Evolutionary conservation across 2,888 invertebrate species (phyloP).

Genomic region (Ornithoptera alexandrae): DNA sequence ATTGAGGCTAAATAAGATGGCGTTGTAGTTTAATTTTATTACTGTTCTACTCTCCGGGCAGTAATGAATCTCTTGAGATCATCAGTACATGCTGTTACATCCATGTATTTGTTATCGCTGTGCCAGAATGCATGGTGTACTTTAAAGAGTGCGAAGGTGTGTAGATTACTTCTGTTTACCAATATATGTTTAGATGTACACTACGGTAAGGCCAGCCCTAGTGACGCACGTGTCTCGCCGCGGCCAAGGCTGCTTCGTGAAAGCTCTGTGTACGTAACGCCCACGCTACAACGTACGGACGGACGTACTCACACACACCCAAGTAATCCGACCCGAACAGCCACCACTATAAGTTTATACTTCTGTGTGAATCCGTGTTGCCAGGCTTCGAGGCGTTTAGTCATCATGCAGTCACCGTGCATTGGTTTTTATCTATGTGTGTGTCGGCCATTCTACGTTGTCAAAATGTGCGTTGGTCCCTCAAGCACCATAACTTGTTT

Average conservation of each 20-base stretch:
- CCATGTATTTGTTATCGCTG: no score
- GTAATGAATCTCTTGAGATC: no score
- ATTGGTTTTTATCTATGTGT: conserved; percentile 39
- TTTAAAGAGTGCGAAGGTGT: no score
- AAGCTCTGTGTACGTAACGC: conserved; percentile 69
- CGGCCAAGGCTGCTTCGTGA: conserved; percentile 78
- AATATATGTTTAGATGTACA: conserved; percentile 28
- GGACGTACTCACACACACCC: conserved; percentile 36
- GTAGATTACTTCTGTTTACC: conserved; percentile 1
- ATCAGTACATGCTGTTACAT: no score
- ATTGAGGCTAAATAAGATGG: no score
- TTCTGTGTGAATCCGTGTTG: conserved; percentile 32
- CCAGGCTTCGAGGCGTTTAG: conserved; percentile 42
- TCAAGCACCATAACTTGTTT: conserved; percentile 66
- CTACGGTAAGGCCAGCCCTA: conserved; percentile 57
- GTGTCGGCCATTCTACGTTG: conserved; percentile 41
- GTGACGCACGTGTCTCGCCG: conserved; percentile 74
- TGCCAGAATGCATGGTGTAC: no score
- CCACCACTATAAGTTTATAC: conserved; percentile 29
- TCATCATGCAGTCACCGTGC: conserved; percentile 37
- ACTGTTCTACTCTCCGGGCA: no score
- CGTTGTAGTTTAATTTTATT: no score
- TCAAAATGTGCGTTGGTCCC: conserved; percentile 45
- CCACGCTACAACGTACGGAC: conserved; percentile 49
- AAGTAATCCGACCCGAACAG: conserved; percentile 31